Evolutionary conservation across 2,888 invertebrate species (phyloP).

Genomic region (Syrphus vitripennis): DNA sequence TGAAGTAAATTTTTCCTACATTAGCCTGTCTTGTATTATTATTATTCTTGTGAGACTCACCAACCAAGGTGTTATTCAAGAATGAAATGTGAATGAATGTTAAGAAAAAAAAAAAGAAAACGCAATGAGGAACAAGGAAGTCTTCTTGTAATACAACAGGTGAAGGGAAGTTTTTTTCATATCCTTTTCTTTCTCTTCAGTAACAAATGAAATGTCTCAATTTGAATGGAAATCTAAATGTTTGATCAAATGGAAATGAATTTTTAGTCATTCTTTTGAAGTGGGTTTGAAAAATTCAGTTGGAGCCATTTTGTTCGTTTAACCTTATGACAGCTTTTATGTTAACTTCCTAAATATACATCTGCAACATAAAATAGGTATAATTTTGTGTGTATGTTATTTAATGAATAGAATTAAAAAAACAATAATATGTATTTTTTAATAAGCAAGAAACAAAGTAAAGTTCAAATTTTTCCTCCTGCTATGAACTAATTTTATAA

Average conservation of each 20-base stretch:
- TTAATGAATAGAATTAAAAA: too few species aligned
- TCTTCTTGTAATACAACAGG: neutral
- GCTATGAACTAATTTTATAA: too few species aligned
- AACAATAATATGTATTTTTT: too few species aligned
- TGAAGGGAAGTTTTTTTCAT: neutral
- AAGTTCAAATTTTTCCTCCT: too few species aligned
- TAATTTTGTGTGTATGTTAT: too few species aligned
- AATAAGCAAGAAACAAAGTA: too few species aligned
- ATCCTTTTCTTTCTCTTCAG: neutral
- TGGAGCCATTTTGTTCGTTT: neutral
- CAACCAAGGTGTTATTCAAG: neutral
- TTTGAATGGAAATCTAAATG: neutral
- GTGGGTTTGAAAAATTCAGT: neutral
- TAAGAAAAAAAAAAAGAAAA: neutral
- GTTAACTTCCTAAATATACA: neutral
- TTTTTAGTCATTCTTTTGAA: neutral
- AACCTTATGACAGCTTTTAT: neutral
- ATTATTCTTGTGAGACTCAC: neutral
- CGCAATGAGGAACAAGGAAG: conserved; percentile 4
- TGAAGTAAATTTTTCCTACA: neutral
- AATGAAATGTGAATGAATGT: neutral
- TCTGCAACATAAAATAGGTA: neutral
- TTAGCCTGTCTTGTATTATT: neutral
- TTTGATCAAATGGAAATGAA: neutral
- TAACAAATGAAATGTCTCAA: neutral